Evolutionary conservation across 2,113 vertebrate species (phyloP), one percentile per base, ranked within the genome.

Genomic region (Cyanocitta stelleri): DNA sequence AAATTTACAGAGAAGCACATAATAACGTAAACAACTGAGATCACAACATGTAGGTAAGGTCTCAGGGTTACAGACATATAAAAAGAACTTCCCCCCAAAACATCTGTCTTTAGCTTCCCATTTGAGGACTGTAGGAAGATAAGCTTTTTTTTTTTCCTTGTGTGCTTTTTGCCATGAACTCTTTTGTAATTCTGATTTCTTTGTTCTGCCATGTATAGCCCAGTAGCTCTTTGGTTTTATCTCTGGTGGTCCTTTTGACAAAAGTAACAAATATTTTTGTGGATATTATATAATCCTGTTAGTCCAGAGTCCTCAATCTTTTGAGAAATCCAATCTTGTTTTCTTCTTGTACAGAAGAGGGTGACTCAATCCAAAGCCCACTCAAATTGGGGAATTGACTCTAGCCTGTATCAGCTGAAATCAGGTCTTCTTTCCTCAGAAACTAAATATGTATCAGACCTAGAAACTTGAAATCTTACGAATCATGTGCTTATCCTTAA

Each of bases 41-140:
- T 74, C 8, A 20, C 9, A 67, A 11, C 16, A 11, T 2, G 16
- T 62, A 11, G 12, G 54, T 66, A 63, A 59, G 22, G 33, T 67
- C 21, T 33, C 15, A 49, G 51, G 15, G 13, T 68, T 68, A 63
- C 1, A 0, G 61, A 35, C 1, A 7, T 37, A 18, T 1, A 21
- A 54, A 77, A 48, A 46, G 15, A 37, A 3, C 14, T 63, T 49
- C 2, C 2, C 4, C 14, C 6, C 7, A 12, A 30, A 20, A 32
- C n/a, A 43, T 54, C 44, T 58, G 9, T 54, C 37, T 86, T 76
- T 69, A 29, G 10, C 51, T 76, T 93, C 19, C 16, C 3, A 3
- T 43, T 21, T 14, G 48, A 58, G 37, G 20, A 44, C 52, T 27
- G 7, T 39, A 64, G 44, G 56, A 79, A 61, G 49, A 6, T 11